phyloP scores from a whole-genome alignment of 2,888 invertebrate species.

The Lysandra bellargus region DNA sequence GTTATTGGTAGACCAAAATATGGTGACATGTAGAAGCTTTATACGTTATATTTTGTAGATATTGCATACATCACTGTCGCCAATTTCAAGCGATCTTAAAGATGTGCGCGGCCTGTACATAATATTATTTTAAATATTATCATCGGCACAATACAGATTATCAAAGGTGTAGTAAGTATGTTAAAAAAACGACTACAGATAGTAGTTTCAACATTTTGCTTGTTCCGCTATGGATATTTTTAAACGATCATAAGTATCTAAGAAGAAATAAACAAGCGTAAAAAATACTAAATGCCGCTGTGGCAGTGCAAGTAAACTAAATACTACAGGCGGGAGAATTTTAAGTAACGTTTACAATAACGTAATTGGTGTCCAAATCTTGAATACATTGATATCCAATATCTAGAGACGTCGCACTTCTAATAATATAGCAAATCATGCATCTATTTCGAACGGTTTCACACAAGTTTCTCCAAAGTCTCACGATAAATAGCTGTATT shows the following conservation, averaged over 20 bases:
- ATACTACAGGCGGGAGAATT: constrained; percentile 16
- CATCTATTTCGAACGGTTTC: too few relatives aligned
- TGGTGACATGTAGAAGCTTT: too few relatives aligned
- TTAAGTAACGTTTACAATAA: constrained; percentile 15
- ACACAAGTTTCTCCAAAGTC: too few relatives aligned
- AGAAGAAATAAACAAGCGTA: constrained; percentile 15
- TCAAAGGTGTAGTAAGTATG: neutral
- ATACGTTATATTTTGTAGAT: too few relatives aligned
- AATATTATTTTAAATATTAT: neutral
- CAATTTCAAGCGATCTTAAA: neutral
- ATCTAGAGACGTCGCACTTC: neutral
- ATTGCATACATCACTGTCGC: too few relatives aligned
- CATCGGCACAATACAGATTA: neutral
- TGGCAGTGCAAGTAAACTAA: constrained; percentile 28
- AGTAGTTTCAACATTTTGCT: neutral
- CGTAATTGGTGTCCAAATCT: constrained; percentile 6
- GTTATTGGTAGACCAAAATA: neutral
- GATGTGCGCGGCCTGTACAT: neutral
- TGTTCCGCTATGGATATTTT: neutral
- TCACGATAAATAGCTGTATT: too few relatives aligned
- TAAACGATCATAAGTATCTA: neutral
- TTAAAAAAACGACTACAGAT: too few relatives aligned
- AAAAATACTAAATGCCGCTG: constrained; percentile 30
- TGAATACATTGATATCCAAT: neutral
- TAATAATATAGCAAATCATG: neutral